phyloP scores from a whole-genome alignment of 1,140 invertebrate genomes.

The Polypedilum pembai region DNA sequence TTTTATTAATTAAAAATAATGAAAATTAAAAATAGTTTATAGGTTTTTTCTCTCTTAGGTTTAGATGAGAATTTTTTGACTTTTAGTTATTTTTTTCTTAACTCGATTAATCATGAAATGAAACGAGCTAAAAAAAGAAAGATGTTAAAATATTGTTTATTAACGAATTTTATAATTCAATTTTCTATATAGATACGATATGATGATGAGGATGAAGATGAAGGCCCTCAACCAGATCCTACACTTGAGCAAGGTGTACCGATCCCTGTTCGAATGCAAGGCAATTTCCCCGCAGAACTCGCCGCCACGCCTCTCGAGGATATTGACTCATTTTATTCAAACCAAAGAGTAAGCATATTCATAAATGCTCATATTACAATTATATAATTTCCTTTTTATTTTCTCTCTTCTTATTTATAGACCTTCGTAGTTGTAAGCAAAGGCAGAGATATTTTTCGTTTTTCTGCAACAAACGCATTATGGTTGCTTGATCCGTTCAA shows the following conservation, averaged over 20 bases:
- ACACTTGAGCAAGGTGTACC: slow-evolving; percentile 87
- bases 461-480: slow-evolving; percentile 92
- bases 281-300: slow-evolving; percentile 82
- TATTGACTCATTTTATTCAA: slow-evolving; percentile 87
- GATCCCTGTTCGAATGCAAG: slow-evolving; percentile 79
- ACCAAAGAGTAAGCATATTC: slow-evolving; percentile 66
- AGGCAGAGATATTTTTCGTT: slow-evolving; percentile 97
- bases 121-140: not conserved
- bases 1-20: not conserved
- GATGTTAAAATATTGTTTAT: not conserved
- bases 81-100: not conserved
- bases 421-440: slow-evolving; percentile 97
- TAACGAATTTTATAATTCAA: not conserved
- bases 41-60: not conserved
- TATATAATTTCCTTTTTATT: slow-evolving; percentile 29
- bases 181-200: slow-evolving; percentile 65
- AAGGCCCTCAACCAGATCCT: slow-evolving; percentile 86
- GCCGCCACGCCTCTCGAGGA: slow-evolving; percentile 90
- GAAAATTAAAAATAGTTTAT: not conserved
- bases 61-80: not conserved
- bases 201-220: slow-evolving; percentile 93
- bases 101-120: not conserved
- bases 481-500: slow-evolving; percentile 95
- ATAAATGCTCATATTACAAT: too few species aligned
- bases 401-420: slow-evolving; percentile 59